Evolutionary conservation across 2,888 invertebrate genomes (phyloP).

Genomic region (Erebia aethiops): DNA sequence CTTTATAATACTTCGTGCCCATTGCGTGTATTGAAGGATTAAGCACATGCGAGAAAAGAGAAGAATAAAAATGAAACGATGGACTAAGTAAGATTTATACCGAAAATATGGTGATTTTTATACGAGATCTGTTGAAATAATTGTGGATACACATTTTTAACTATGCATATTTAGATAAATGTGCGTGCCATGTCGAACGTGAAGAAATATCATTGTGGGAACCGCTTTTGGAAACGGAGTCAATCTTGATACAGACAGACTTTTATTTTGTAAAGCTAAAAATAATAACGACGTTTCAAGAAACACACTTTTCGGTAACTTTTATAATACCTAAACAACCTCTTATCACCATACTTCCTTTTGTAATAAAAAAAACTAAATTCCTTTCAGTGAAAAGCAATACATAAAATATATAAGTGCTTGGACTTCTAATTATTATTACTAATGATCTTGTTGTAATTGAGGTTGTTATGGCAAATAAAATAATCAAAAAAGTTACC

Average conservation of each 20-base stretch:
- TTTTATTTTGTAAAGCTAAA: slow-evolving; percentile 26
- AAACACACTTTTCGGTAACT: no score
- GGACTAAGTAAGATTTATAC: slow-evolving; percentile 24
- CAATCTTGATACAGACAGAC: slow-evolving; percentile 50
- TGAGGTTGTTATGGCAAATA: no score
- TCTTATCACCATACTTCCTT: no score
- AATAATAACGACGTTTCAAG: background rate
- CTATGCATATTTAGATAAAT: slow-evolving; percentile 62
- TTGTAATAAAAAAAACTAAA: no score
- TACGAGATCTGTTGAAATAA: slow-evolving; percentile 18
- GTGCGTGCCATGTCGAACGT: slow-evolving; percentile 74
- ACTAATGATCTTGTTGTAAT: no score
- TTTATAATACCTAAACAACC: no score
- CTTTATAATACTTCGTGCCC: slow-evolving; percentile 9
- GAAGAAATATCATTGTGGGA: slow-evolving; percentile 79
- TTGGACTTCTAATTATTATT: no score
- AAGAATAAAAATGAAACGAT: slow-evolving; percentile 20
- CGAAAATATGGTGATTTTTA: slow-evolving; percentile 20
- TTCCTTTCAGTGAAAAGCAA: no score
- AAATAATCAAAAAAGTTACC: no score
- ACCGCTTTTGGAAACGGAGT: slow-evolving; percentile 69
- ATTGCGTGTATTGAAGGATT: slow-evolving; percentile 10
- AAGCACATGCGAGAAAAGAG: background rate
- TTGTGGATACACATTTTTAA: slow-evolving; percentile 11
- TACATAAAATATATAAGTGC: no score